Percentiles rank a stretch among this genome's conserved stretches.
These are phyloP conservation scores for Macheiramphus alcinus DNA, from an alignment of 2,113 vertebrate genomes.

Conservation along the genomic window DNA sequence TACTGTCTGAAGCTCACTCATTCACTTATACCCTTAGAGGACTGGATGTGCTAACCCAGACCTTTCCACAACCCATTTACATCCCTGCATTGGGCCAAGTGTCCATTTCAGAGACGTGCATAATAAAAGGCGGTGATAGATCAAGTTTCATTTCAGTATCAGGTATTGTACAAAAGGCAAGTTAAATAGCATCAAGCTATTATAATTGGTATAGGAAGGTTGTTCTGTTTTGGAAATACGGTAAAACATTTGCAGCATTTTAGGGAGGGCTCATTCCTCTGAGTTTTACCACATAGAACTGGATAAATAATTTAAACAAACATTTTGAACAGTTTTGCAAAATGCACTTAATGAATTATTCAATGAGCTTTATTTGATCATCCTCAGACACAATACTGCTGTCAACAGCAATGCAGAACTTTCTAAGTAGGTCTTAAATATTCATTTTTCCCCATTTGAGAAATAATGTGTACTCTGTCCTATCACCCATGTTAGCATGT, in stretches of 20 bases:
- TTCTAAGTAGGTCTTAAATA: slow-evolving; percentile 53
- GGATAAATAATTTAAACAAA: slow-evolving; percentile 67
- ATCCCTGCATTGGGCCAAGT: background rate
- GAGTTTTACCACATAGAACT: background rate
- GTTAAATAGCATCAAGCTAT: background rate
- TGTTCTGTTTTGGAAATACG: background rate
- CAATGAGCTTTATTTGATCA: slow-evolving; percentile 40
- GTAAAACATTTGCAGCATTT: slow-evolving; percentile 1
- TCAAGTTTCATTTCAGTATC: background rate
- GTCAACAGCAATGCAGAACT: slow-evolving; percentile 44
- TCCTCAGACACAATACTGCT: slow-evolving; percentile 60
- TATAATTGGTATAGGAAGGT: background rate
- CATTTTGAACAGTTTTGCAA: slow-evolving; percentile 57
- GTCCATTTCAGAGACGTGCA: background rate
- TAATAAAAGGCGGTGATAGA: background rate
- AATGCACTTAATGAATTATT: slow-evolving; percentile 59
- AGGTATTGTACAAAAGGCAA: background rate
- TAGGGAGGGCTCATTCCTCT: background rate
- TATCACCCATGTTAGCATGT: slow-evolving; percentile 41
- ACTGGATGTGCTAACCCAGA: background rate
- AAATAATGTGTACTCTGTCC: slow-evolving; percentile 40
- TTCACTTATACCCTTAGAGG: background rate
- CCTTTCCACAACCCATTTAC: background rate
- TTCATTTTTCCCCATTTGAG: slow-evolving; percentile 38
- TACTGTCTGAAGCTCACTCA: background rate